Evolutionary conservation across 2,797 vertebrate genomes (phyloP).

Genomic region (Megaceryle alcyon): DNA sequence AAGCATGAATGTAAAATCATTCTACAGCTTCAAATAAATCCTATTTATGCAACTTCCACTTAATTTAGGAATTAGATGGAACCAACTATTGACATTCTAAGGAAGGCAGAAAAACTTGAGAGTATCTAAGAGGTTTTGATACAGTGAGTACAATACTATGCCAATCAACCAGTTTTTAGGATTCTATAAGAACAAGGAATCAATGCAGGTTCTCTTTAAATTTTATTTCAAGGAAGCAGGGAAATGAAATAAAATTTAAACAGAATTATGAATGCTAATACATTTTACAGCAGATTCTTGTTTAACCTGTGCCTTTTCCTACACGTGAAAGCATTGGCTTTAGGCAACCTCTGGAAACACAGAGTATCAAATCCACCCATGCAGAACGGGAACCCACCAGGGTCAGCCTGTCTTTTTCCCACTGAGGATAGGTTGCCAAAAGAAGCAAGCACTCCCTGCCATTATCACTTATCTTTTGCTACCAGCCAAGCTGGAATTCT

Average conservation of each 20-base stretch:
- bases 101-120: background rate
- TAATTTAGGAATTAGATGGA: slow-evolving; percentile 35
- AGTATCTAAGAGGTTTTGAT: background rate
- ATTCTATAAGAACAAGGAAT: background rate
- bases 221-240: background rate
- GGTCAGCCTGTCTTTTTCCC: background rate
- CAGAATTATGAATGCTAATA: background rate
- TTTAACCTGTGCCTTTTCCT: background rate
- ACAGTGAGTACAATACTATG: background rate
- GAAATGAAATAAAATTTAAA: background rate
- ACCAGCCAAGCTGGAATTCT: background rate
- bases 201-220: background rate
- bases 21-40: slow-evolving; percentile 26
- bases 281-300: background rate
- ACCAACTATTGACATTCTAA: background rate
- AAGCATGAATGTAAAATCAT: slow-evolving; percentile 30
- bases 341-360: background rate
- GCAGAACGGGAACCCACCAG: background rate
- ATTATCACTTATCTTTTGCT: background rate
- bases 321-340: background rate
- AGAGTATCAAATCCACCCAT: background rate
- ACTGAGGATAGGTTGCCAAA: background rate
- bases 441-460: background rate
- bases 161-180: background rate
- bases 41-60: slow-evolving; percentile 30